Evolutionary conservation across 64 coral and sea anemone genomes (phyloP).

Genomic region (Porites australiensis): DNA sequence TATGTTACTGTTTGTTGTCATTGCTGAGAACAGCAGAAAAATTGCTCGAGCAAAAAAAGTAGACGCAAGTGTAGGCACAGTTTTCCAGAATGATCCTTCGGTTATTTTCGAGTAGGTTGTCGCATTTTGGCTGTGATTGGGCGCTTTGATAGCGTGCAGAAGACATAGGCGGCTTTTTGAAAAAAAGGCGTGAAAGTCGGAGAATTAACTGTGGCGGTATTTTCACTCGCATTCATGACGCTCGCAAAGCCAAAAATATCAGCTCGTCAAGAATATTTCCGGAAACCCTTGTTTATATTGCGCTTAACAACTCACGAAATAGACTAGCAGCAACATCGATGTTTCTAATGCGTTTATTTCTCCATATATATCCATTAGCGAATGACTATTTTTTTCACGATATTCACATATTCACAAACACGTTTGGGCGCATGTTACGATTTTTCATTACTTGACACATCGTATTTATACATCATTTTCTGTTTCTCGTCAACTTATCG

Average conservation of each 20-base stretch:
- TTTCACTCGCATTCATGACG: neutral
- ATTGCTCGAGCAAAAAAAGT: too few relatives aligned
- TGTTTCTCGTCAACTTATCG: neutral
- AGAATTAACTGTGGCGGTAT: neutral
- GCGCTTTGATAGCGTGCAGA: conserved; percentile 4
- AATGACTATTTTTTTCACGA: neutral
- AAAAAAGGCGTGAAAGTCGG: neutral
- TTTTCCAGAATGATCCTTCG: too few relatives aligned
- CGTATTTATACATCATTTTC: neutral
- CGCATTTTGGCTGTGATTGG: too few relatives aligned
- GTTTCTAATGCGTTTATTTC: conserved; percentile 14
- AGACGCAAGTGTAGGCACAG: too few relatives aligned
- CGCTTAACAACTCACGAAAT: conserved; percentile 5
- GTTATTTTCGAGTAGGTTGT: too few relatives aligned
- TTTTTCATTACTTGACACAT: conserved; percentile 1
- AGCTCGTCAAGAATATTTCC: conserved; percentile 18
- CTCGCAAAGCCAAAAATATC: neutral
- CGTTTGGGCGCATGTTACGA: neutral
- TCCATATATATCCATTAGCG: neutral
- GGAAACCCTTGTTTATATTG: conserved; percentile 10
- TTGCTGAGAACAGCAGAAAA: too few relatives aligned
- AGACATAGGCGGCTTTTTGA: neutral
- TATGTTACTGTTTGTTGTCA: too few relatives aligned
- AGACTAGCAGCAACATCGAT: neutral
- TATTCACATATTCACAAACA: neutral